These are phyloP conservation scores for Iguana delicatissima DNA, from an alignment of 2,797 vertebrate genomes.

Conservation along the genomic window DNA sequence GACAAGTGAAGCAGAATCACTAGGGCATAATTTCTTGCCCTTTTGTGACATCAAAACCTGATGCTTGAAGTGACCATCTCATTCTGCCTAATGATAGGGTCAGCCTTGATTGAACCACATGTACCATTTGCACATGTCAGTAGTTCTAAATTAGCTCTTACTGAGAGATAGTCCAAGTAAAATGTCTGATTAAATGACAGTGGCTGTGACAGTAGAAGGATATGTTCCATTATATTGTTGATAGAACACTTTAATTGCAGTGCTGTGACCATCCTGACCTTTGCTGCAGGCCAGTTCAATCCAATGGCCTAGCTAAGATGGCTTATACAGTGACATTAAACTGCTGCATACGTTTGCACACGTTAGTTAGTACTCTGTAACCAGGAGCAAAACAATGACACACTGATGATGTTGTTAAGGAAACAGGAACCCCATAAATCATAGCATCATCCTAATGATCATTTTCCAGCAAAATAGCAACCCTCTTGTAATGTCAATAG, in stretches of 20 bases:
- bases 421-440: neutral
- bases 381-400: neutral
- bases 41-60: neutral
- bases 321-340: neutral
- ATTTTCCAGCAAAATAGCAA: neutral
- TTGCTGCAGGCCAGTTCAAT: neutral
- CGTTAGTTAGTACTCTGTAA: neutral
- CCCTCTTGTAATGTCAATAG: neutral
- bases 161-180: neutral
- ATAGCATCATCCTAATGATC: neutral
- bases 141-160: neutral
- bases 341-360: neutral
- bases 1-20: neutral
- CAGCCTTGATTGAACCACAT: neutral
- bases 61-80: neutral
- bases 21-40: neutral
- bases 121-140: neutral
- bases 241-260: neutral
- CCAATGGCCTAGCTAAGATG: neutral
- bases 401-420: neutral
- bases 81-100: neutral
- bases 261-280: neutral
- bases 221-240: neutral
- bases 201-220: neutral
- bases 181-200: neutral